phyloP scores from a whole-genome alignment of 2,797 vertebrate species.

The Sparidentex hasta region DNA sequence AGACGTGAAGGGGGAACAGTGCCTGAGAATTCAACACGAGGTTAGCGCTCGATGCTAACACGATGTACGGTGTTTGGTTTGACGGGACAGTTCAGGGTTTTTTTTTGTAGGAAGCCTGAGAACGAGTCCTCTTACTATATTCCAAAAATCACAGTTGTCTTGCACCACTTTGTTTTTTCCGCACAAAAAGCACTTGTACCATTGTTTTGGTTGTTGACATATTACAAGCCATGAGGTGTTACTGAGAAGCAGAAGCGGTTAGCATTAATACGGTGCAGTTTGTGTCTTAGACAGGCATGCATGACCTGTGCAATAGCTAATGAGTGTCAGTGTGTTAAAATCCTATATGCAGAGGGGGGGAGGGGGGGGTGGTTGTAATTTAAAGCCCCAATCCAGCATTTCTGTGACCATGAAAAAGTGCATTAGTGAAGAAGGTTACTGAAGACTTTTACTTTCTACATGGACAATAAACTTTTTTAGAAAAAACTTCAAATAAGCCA shows the following conservation, averaged over 20 bases:
- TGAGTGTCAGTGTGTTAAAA: slow-evolving; percentile 58
- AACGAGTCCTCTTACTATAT: slow-evolving; percentile 37
- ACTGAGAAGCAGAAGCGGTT: slow-evolving; percentile 28
- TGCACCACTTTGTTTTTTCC: slow-evolving; percentile 51
- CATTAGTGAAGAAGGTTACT: slow-evolving; percentile 40
- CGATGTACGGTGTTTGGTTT: not conserved
- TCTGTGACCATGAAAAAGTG: slow-evolving; percentile 48
- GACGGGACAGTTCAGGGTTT: slow-evolving; percentile 34
- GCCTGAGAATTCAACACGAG: slow-evolving; percentile 46
- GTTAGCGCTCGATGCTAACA: slow-evolving; percentile 29
- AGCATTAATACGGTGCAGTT: slow-evolving; percentile 60
- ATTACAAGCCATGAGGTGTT: slow-evolving; percentile 58
- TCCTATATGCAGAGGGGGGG: slow-evolving; percentile 60
- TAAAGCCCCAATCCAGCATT: slow-evolving; percentile 63
- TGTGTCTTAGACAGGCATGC: slow-evolving; percentile 75
- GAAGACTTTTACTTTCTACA: slow-evolving; percentile 47
- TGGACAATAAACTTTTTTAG: slow-evolving; percentile 51
- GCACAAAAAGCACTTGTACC: slow-evolving; percentile 58
- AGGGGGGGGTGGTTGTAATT: slow-evolving; percentile 40
- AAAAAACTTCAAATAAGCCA: slow-evolving; percentile 70
- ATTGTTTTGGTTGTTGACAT: slow-evolving; percentile 48
- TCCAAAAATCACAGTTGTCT: slow-evolving; percentile 60
- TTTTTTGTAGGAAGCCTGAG: slow-evolving; percentile 12
- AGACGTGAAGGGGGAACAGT: slow-evolving; percentile 59
- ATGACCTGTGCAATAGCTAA: slow-evolving; percentile 75